Conservation (phyloP, 2,888 invertebrate genomes). For the Gibbula magus region DNA sequence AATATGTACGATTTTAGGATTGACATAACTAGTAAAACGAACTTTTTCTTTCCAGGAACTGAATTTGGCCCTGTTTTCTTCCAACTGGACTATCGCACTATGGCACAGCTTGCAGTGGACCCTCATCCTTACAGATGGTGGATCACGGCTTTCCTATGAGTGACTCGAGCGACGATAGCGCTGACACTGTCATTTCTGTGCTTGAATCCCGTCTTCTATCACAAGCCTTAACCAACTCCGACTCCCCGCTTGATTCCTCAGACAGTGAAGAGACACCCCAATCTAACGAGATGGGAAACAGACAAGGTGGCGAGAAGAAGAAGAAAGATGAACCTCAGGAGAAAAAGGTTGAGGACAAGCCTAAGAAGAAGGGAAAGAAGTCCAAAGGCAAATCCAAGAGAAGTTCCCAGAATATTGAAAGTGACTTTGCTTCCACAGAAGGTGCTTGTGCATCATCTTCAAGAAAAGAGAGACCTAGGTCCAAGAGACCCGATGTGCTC, state of each 20-base stretch:
- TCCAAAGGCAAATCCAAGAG: constrained; percentile 2
- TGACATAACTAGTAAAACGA: no score
- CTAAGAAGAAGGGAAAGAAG: constrained; percentile 26
- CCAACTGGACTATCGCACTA: not conserved
- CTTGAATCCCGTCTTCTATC: constrained; percentile 5
- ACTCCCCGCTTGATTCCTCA: not conserved
- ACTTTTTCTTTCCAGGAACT: constrained; percentile 6
- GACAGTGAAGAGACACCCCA: not conserved
- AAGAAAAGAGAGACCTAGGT: not conserved
- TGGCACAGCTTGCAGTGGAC: not conserved
- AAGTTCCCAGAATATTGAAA: constrained; percentile 7
- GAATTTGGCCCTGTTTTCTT: constrained; percentile 23
- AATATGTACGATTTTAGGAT: no score
- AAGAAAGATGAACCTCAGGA: constrained; percentile 31
- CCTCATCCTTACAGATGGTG: not conserved
- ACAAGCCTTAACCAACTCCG: not conserved
- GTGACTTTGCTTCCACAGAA: not conserved
- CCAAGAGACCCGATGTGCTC: constrained; percentile 19
- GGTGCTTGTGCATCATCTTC: constrained; percentile 11
- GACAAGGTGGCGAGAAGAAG: constrained; percentile 16
- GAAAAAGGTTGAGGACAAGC: constrained; percentile 31
- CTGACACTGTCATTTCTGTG: constrained; percentile 24
- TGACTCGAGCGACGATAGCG: constrained; percentile 16
- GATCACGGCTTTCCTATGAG: constrained; percentile 1
- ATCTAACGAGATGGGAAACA: constrained; percentile 8